These are phyloP conservation scores for Pituophis catenifer DNA, from an alignment of 2,113 vertebrate species.

Conservation along the genomic window DNA sequence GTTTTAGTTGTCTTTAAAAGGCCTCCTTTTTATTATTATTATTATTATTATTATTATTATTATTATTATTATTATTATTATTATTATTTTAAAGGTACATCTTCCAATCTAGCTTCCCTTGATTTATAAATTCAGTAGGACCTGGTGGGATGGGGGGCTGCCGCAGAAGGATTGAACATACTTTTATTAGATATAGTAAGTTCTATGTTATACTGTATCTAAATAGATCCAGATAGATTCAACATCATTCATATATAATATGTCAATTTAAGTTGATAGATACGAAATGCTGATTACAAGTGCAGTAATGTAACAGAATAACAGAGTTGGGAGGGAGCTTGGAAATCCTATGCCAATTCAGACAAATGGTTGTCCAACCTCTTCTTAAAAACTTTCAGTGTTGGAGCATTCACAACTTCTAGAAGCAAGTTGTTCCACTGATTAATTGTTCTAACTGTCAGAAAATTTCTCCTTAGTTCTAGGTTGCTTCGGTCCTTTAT, in stretches of 20 bases:
- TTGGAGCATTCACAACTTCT: too few species aligned
- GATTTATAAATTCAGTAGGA: background rate
- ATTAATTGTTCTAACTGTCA: too few species aligned
- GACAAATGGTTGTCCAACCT: too few species aligned
- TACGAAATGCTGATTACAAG: background rate
- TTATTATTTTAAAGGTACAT: background rate
- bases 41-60: too few species aligned
- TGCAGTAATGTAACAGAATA: background rate
- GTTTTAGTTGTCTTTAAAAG: too few species aligned
- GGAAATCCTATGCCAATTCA: too few species aligned
- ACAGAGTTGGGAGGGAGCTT: too few species aligned
- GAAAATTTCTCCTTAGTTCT: too few species aligned
- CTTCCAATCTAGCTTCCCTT: background rate
- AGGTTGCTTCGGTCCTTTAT: too few species aligned
- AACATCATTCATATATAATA: background rate
- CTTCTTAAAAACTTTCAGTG: too few species aligned
- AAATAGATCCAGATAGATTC: background rate
- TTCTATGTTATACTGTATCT: background rate
- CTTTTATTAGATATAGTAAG: background rate
- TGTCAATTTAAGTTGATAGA: background rate
- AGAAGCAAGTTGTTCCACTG: too few species aligned
- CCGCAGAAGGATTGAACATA: background rate
- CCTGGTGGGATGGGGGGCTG: fast-evolving
- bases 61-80: background rate
- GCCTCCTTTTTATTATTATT: too few species aligned